Evolutionary conservation across 2,888 invertebrate genomes (phyloP), one percentile per base, ranked within the genome.

Genomic region (Abscondita cerata): DNA sequence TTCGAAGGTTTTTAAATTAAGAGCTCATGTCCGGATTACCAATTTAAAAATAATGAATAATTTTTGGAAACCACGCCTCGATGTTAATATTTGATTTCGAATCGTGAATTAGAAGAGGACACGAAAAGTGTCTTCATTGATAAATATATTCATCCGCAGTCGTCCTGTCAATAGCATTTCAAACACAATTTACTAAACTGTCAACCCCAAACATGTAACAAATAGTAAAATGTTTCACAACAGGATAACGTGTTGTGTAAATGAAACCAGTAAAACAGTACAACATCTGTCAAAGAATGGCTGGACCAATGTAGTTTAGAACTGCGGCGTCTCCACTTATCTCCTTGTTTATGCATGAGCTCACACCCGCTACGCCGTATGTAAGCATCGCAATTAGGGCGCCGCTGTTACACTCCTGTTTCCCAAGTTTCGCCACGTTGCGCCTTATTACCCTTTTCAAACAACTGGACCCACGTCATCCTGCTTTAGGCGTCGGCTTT

Each of bases 261-360:
- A 68, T 68, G 65, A 70, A 68, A 66, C 66, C 67, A 61, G 68
- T 65, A 70, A 69, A 71, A 69, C 68, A 69, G 52, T 57, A 64
- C 67, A 65, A 66, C 71, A 70, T 69, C 69, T 70, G 69, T 70
- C 71, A 71, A 71, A 66, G 64, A 60, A 68, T 61, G 63, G 66
- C 67, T 59, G 50, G 68, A 68, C 68, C 68, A 58, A 62, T 62
- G 66, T 70, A 64, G 69, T 70, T 71, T 71, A 67, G 68, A 69
- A 65, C 68, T 72, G 70, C 62, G 68, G 70, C 68, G 62, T 62
- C 72, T 74, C 74, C 76, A 77, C 77, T 78, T 78, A 77, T 77
- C 78, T 76, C 75, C 73, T 78, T 76, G 78, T 77, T 78, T 78
- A 78, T 78, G 78, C 78, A 78, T 78, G 78, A 78, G 76, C 67